Percentiles rank a stretch among this genome's conserved stretches.
These are phyloP conservation scores for Dynastes maya DNA, from an alignment of 2,888 invertebrate species.

Conservation along the genomic window DNA sequence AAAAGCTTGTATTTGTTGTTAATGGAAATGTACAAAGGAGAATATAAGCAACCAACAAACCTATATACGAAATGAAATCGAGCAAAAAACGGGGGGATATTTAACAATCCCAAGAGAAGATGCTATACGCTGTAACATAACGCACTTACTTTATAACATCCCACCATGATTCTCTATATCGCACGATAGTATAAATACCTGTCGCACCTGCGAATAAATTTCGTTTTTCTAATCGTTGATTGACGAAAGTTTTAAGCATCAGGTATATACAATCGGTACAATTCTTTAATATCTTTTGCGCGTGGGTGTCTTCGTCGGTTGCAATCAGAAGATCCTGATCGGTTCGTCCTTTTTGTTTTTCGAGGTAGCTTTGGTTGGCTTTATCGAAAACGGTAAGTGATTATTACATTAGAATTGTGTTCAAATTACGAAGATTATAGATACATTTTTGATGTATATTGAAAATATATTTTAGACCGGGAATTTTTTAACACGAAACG, in stretches of 20 bases:
- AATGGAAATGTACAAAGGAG: no score
- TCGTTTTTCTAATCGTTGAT: slow-evolving; percentile 30
- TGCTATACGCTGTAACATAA: no score
- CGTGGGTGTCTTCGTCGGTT: background rate
- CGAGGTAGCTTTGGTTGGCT: background rate
- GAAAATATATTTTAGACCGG: no score
- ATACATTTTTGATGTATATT: no score
- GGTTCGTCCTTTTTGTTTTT: background rate
- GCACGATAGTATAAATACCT: slow-evolving; percentile 38
- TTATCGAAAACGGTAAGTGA: slow-evolving; percentile 13
- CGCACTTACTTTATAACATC: background rate
- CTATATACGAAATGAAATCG: background rate
- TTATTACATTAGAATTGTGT: no score
- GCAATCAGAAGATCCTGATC: background rate
- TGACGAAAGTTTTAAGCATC: background rate
- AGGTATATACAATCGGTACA: background rate
- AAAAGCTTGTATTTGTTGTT: no score
- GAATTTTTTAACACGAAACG: no score
- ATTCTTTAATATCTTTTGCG: background rate
- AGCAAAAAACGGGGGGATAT: slow-evolving; percentile 9
- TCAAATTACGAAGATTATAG: no score
- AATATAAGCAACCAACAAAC: no score
- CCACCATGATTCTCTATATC: slow-evolving; percentile 21
- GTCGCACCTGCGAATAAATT: slow-evolving; percentile 42
- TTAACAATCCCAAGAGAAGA: background rate